Evolutionary conservation across 1,140 invertebrate species (phyloP).

Genomic region (Diplogasteroides magnus): DNA sequence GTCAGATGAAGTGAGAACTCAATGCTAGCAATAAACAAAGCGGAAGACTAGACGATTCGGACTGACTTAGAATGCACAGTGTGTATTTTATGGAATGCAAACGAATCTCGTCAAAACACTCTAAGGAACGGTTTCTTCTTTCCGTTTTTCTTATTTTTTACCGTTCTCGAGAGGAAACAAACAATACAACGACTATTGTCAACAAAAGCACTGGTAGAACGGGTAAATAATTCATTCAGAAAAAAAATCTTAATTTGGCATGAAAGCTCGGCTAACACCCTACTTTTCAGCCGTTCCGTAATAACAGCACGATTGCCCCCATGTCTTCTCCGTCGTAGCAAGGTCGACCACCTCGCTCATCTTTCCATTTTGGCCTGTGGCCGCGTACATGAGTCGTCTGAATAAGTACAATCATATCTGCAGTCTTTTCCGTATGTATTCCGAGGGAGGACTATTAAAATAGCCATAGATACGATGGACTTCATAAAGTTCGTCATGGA

Average conservation of each 20-base stretch:
- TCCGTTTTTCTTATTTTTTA: not conserved
- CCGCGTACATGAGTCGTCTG: conserved; percentile 3
- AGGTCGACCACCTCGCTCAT: conserved; percentile 10
- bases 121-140: too few relatives aligned
- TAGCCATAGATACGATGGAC: not conserved
- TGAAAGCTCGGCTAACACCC: not conserved
- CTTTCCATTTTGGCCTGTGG: conserved; percentile 3
- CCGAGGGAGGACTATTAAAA: not conserved
- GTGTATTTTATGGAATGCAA: too few relatives aligned
- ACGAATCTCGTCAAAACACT: too few relatives aligned
- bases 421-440: not conserved
- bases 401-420: not conserved
- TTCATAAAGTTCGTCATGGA: too few relatives aligned
- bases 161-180: not conserved
- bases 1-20: too few relatives aligned
- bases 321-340: conserved; percentile 1
- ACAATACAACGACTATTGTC: too few relatives aligned
- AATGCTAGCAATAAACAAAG: too few relatives aligned
- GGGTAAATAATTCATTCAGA: too few relatives aligned
- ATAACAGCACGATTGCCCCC: not conserved
- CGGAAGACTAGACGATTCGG: too few relatives aligned
- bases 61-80: too few relatives aligned
- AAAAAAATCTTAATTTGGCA: too few relatives aligned
- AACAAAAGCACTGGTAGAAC: too few relatives aligned
- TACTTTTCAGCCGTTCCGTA: not conserved